phyloP scores from a whole-genome alignment of 2,888 invertebrate genomes.

The Crossocerus cetratus region DNA sequence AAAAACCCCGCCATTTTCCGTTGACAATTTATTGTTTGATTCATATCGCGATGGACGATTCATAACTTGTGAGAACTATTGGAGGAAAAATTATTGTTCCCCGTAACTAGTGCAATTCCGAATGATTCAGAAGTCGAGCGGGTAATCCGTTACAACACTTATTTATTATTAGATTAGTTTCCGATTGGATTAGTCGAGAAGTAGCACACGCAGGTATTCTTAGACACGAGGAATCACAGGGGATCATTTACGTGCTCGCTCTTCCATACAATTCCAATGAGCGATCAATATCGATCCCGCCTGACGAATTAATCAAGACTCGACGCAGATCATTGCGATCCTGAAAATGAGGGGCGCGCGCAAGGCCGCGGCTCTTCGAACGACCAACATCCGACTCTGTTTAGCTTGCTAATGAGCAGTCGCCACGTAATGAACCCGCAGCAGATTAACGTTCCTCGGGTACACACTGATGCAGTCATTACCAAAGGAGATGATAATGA shows the following conservation, averaged over 20 bases:
- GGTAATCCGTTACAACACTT: no score
- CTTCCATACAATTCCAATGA: constrained; percentile 34
- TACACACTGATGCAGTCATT: no score
- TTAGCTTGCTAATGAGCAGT: constrained; percentile 44
- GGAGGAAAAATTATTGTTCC: no score
- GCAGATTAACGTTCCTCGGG: constrained; percentile 16
- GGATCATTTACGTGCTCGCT: constrained; percentile 17
- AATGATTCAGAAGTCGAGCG: no score
- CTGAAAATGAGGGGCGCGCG: constrained; percentile 38
- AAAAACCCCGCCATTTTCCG: no score
- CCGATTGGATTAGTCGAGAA: no score
- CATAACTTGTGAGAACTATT: no score
- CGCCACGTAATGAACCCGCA: constrained; percentile 29
- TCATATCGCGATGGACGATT: no score
- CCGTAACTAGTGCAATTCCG: no score
- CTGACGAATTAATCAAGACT: constrained; percentile 44
- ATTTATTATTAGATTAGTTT: no score
- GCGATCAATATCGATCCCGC: constrained; percentile 44
- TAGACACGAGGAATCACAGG: neutral
- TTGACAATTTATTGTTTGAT: no score
- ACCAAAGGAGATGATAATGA: no score
- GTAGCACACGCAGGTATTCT: neutral
- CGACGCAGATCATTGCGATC: constrained; percentile 16
- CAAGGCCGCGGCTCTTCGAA: constrained; percentile 32
- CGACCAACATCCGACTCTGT: constrained; percentile 26